These are phyloP conservation scores for Hanleya hanleyi DNA, from an alignment of 2,888 invertebrate species.

Conservation along the genomic window DNA sequence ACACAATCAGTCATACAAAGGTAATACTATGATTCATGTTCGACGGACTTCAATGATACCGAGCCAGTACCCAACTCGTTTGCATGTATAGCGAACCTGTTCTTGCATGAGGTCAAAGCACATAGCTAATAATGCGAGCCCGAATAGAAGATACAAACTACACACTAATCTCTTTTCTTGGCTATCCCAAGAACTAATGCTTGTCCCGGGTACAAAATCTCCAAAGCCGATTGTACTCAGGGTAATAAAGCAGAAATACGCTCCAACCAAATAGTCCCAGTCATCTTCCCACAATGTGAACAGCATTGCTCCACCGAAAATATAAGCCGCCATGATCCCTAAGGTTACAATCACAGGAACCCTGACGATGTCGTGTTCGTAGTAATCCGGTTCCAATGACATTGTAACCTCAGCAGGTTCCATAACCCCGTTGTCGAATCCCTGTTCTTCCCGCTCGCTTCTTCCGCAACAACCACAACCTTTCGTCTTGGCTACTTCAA, in stretches of 20 bases:
- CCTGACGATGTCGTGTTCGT: conserved; percentile 25
- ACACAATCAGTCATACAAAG: too few relatives aligned
- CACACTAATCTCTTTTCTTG: conserved; percentile 67
- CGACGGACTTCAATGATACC: neutral
- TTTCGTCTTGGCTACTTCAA: too few relatives aligned
- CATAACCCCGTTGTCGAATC: too few relatives aligned
- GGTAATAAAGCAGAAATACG: conserved; percentile 74
- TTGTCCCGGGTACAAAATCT: conserved; percentile 72
- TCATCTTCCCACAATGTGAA: conserved; percentile 95
- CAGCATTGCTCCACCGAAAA: conserved; percentile 91
- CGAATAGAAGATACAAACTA: conserved; percentile 71
- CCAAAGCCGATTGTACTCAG: conserved; percentile 74
- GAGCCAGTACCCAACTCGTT: conserved; percentile 8
- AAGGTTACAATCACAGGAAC: conserved; percentile 93
- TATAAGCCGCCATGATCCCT: conserved; percentile 89
- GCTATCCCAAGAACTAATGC: conserved; percentile 58
- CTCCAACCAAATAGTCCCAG: conserved; percentile 92
- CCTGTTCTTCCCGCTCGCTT: too few relatives aligned
- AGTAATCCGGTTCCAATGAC: neutral
- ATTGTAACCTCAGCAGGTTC: neutral
- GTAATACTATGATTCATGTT: too few relatives aligned
- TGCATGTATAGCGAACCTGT: conserved; percentile 66
- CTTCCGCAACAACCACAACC: too few relatives aligned
- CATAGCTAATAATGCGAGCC: conserved; percentile 74
- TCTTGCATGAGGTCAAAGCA: conserved; percentile 74